A percentile compares a stretch with the other conserved stretches of the same genome.
Conservation (phyloP, 2,797 vertebrate genomes). For the Karalla daura region DNA sequence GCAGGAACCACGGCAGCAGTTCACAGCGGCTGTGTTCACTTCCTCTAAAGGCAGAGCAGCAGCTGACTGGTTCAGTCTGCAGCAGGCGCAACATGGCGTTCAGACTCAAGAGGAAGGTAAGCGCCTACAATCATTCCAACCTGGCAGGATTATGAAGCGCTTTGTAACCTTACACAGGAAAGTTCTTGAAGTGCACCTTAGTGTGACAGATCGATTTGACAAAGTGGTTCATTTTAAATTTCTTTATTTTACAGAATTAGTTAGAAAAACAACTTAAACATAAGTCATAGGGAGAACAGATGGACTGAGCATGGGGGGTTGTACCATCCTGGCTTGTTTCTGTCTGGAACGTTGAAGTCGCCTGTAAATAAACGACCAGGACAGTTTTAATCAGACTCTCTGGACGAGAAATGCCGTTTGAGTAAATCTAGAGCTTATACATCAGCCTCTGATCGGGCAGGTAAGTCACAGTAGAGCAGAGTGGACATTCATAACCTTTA, state of each 20-base stretch:
- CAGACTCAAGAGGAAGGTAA: constrained; percentile 63
- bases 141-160: background rate
- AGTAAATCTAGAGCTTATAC: too few species aligned
- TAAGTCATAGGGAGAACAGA: constrained; percentile 40
- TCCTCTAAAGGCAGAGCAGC: constrained; percentile 10
- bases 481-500: too few species aligned
- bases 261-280: constrained; percentile 21
- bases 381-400: too few species aligned
- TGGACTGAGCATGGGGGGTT: background rate
- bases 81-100: constrained; percentile 49
- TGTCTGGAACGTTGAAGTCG: too few species aligned
- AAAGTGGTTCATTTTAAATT: background rate
- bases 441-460: too few species aligned
- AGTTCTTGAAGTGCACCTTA: background rate
- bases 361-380: too few species aligned
- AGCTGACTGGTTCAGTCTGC: too few species aligned
- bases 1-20: accelerated
- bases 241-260: constrained; percentile 74
- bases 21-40: background rate
- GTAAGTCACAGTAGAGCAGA: too few species aligned
- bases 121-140: background rate
- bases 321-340: too few species aligned
- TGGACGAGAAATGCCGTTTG: too few species aligned
- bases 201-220: background rate
- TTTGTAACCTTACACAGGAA: too few species aligned